These are phyloP conservation scores for Picus viridis DNA, from an alignment of 2,797 vertebrate species.

Conservation along the genomic window DNA sequence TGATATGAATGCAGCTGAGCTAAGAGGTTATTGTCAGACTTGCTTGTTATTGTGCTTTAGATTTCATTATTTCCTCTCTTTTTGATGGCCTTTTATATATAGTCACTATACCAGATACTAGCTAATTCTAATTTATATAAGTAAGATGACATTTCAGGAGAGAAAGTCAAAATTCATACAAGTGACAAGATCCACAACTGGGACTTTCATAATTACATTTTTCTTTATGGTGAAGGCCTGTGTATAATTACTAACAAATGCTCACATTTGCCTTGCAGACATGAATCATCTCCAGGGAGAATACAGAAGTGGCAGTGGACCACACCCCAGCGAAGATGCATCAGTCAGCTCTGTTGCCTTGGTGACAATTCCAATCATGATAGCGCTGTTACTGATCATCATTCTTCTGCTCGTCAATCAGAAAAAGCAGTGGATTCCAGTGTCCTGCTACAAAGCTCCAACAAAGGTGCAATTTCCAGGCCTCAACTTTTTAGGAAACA, in stretches of 20 bases:
- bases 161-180: neutral
- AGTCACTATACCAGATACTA: neutral
- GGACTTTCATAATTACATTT: neutral
- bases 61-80: neutral
- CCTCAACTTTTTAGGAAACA: neutral
- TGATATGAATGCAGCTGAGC: neutral
- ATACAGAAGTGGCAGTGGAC: slow-evolving; percentile 78
- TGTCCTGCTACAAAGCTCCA: slow-evolving; percentile 87
- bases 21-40: neutral
- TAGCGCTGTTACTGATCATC: slow-evolving; percentile 82
- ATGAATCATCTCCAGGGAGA: slow-evolving; percentile 86
- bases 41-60: neutral
- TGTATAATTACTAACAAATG: neutral
- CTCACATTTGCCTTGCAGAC: slow-evolving; percentile 68
- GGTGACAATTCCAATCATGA: slow-evolving; percentile 83
- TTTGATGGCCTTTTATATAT: neutral
- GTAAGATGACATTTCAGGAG: neutral
- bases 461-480: slow-evolving; percentile 81
- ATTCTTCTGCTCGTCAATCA: slow-evolving; percentile 86
- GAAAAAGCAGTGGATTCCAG: slow-evolving; percentile 89
- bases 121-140: neutral
- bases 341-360: slow-evolving; percentile 81
- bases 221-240: neutral
- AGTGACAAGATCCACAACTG: neutral
- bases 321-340: slow-evolving; percentile 68